phyloP scores from a whole-genome alignment of 2,797 vertebrate genomes.

The Synaphobranchus kaupii region DNA sequence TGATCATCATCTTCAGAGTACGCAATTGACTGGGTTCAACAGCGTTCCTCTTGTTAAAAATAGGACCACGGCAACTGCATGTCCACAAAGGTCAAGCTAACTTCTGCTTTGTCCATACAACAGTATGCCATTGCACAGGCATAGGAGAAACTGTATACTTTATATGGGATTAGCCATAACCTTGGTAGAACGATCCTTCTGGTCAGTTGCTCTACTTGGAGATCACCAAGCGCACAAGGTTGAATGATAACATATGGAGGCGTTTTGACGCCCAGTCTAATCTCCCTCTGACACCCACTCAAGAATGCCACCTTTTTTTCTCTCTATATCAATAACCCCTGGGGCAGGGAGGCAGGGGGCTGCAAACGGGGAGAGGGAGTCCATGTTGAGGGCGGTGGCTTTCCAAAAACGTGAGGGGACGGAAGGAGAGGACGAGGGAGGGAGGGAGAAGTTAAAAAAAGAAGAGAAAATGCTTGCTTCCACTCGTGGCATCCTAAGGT shows the following conservation, averaged over 20 bases:
- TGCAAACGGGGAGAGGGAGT: constrained; percentile 29
- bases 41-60: not conserved
- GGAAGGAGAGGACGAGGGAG: constrained; percentile 34
- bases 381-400: constrained; percentile 57
- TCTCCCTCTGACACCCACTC: constrained; percentile 28
- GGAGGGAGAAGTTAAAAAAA: constrained; percentile 39
- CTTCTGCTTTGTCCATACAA: not conserved
- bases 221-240: not conserved
- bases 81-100: not conserved
- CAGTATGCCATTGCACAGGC: not conserved
- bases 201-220: constrained; percentile 23
- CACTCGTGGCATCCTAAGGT: constrained; percentile 67
- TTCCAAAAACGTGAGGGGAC: constrained; percentile 52
- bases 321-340: constrained; percentile 57
- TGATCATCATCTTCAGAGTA: not conserved
- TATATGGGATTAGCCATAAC: not conserved
- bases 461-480: constrained; percentile 25
- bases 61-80: not conserved
- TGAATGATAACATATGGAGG: constrained; percentile 39
- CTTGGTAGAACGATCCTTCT: not conserved
- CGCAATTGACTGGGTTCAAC: not conserved
- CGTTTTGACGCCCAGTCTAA: constrained; percentile 43
- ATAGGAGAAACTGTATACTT: not conserved
- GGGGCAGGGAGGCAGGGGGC: constrained; percentile 47
- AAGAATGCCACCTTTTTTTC: constrained; percentile 38